Conservation (phyloP, 2,113 vertebrate species). For the Girardinichthys multiradiatus region DNA sequence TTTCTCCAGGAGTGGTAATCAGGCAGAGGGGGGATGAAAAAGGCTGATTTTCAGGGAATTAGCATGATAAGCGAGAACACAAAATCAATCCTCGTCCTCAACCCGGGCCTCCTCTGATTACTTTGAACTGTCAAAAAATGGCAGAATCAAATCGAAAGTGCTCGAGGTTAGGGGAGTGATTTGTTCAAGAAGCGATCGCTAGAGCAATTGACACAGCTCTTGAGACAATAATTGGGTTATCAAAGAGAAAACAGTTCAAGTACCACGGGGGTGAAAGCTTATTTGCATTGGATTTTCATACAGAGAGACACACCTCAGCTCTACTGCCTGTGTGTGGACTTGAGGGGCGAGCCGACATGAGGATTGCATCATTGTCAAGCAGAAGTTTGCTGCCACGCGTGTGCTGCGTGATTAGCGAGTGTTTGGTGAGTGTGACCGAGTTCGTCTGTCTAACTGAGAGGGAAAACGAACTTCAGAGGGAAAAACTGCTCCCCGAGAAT, state of each 20-base stretch:
- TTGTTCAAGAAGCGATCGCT: conserved; percentile 99
- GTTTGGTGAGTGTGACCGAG: conserved; percentile 41
- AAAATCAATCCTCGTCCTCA: conserved; percentile 99
- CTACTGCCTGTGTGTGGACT: conserved; percentile 87
- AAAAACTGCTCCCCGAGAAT: not conserved
- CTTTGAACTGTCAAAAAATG: conserved; percentile 99
- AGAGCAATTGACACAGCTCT: conserved; percentile 99
- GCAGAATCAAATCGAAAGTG: conserved; percentile 99
- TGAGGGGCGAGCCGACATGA: conserved; percentile 90
- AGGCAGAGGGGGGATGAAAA: conserved; percentile 95
- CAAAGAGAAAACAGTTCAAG: conserved; percentile 99
- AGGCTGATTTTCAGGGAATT: conserved; percentile 99
- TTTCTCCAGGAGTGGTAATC: conserved; percentile 91
- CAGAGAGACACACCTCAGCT: conserved; percentile 89
- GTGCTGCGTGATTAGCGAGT: conserved; percentile 89
- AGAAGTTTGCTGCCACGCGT: conserved; percentile 89
- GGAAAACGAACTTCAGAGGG: conserved; percentile 47
- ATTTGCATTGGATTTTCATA: conserved; percentile 99
- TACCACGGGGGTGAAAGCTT: conserved; percentile 99
- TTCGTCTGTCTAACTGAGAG: conserved; percentile 25
- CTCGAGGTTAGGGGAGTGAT: conserved; percentile 99
- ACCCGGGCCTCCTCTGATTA: conserved; percentile 98
- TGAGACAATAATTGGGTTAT: conserved; percentile 99
- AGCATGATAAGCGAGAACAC: conserved; percentile 99
- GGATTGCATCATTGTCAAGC: conserved; percentile 95